Evolutionary conservation across 1,140 invertebrate species (phyloP), one percentile per base, ranked within the genome.

Genomic region (Drosophila mauritiana): DNA sequence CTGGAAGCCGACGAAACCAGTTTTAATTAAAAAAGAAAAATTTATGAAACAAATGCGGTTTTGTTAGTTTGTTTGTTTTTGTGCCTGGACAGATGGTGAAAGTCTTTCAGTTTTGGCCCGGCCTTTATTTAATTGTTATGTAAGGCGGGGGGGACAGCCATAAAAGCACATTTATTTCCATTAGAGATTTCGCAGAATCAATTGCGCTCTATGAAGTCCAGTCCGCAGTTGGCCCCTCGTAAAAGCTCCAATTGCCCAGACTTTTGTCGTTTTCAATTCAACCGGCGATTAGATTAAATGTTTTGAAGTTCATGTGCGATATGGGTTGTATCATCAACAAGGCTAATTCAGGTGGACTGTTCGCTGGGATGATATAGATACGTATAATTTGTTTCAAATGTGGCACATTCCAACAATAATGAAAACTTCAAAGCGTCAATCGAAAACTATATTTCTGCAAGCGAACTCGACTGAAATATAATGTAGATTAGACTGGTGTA

Each of bases 11-110:
- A 49, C 15, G 20, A 59, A 88, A 88, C 83, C 65, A 89, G 83
- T 88, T 88, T 89, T 83, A 86, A 88, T 88, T 83, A 89, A 89
- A 83, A 83, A 63, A 59, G 43, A 68, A 69, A 88, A 74, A 79
- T 65, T 58, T 77, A 85, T 85, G 43, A 82, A 73, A 69, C 56
- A 51, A 68, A 45, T 68, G 64, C 58, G 59, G 54, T 55, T 39
- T 49, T 61, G 67, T 69, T 55, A 13, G n/a, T 36, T 7, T 13
- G n/a, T 52, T 7, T 13, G 20, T 54, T 31, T 56, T 69, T 70
- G 63, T 69, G 13, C 15, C 52, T 40, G 12, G 51, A 10, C 63
- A 34, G 11, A 20, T 56, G 80, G 83, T 88, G 83, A 88, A 88
- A 88, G 83, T 83, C 75, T 64, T 64, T 45, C 63, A 36, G 48